These are phyloP conservation scores for Picus viridis DNA, from an alignment of 2,797 vertebrate genomes.

Conservation along the genomic window DNA sequence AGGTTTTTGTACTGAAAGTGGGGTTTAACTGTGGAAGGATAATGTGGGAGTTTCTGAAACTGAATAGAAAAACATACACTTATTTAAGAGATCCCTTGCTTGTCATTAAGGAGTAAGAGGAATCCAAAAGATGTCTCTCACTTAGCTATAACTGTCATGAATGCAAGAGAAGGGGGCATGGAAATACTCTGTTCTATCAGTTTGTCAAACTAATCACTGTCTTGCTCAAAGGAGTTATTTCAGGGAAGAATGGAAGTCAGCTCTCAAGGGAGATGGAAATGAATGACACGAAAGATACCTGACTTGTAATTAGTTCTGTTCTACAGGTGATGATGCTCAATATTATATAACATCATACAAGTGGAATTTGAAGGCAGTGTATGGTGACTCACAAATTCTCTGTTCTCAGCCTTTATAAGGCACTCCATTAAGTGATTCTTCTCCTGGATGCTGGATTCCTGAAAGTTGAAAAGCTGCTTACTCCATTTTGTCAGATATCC, in stretches of 20 bases:
- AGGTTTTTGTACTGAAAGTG: background rate
- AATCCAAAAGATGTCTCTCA: background rate
- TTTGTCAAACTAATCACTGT: conserved; percentile 11
- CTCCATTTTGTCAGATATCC: background rate
- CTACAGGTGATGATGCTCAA: background rate
- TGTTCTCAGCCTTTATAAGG: background rate
- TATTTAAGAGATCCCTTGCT: background rate
- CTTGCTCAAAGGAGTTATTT: background rate
- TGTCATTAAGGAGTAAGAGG: background rate
- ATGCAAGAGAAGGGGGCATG: background rate
- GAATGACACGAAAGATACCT: background rate
- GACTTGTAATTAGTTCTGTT: conserved; percentile 3
- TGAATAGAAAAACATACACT: background rate
- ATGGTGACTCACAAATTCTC: conserved; percentile 17
- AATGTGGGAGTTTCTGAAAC: background rate
- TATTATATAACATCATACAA: background rate
- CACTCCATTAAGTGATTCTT: background rate
- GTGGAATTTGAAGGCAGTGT: background rate
- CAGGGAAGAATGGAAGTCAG: conserved; percentile 2
- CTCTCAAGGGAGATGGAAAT: background rate
- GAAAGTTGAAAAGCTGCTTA: background rate
- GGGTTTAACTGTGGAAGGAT: background rate
- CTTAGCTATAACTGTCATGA: background rate
- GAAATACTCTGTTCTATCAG: background rate
- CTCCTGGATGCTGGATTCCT: background rate